phyloP scores from a whole-genome alignment of 2,888 invertebrate genomes.

The Aspidiotus destructor region DNA sequence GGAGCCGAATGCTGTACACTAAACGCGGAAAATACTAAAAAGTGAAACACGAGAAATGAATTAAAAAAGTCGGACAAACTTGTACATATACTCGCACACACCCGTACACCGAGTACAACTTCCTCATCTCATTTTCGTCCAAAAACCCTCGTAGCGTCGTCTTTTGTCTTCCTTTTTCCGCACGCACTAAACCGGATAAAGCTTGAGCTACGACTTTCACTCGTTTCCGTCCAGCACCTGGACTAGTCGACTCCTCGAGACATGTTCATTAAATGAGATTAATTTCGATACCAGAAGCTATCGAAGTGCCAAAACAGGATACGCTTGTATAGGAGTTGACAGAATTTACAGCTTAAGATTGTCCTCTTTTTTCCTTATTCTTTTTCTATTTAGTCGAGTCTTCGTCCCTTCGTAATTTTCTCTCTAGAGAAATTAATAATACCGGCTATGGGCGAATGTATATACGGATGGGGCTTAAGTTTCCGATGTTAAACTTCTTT shows the following conservation, averaged over 20 bases:
- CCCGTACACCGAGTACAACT: too few relatives aligned
- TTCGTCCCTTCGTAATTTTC: constrained; percentile 27
- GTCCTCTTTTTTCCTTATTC: constrained; percentile 5
- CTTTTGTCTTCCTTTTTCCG: neutral
- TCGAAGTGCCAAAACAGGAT: neutral
- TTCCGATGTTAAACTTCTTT: constrained; percentile 14
- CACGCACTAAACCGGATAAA: neutral
- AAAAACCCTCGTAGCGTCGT: neutral
- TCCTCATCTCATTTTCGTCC: constrained; percentile 4
- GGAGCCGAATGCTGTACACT: neutral
- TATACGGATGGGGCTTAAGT: constrained; percentile 23
- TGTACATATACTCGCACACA: neutral
- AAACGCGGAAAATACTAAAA: constrained; percentile 12
- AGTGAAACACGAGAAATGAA: constrained; percentile 30
- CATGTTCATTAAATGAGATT: too few relatives aligned
- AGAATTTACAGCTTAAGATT: neutral
- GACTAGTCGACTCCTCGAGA: too few relatives aligned
- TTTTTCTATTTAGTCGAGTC: constrained; percentile 6
- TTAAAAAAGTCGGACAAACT: constrained; percentile 28
- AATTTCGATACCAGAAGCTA: too few relatives aligned
- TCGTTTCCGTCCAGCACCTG: too few relatives aligned
- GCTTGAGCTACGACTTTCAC: too few relatives aligned
- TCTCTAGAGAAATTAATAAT: constrained; percentile 30
- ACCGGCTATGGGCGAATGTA: constrained; percentile 7
- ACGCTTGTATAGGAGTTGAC: neutral